These are phyloP conservation scores for Aphrophora alni DNA, from an alignment of 2,888 invertebrate species.

Conservation along the genomic window DNA sequence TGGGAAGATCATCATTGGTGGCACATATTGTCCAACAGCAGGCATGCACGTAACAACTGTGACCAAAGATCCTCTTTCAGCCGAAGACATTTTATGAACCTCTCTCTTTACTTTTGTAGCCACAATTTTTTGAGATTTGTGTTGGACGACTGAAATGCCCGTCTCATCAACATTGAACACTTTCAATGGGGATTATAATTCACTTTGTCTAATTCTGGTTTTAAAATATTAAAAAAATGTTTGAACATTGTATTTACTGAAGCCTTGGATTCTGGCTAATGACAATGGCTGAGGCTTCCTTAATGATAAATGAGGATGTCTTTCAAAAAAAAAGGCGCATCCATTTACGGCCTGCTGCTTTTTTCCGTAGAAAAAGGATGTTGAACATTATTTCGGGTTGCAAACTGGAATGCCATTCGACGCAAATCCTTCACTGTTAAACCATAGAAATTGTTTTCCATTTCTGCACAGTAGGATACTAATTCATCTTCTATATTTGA, in stretches of 20 bases:
- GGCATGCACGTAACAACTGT: constrained; percentile 53
- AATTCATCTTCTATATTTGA: constrained; percentile 12
- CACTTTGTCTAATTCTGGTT: constrained; percentile 44
- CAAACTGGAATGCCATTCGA: constrained; percentile 32
- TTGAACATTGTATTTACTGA: constrained; percentile 35
- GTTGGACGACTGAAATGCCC: constrained; percentile 52
- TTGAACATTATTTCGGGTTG: background rate
- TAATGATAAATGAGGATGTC: constrained; percentile 39
- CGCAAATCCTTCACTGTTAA: constrained; percentile 7
- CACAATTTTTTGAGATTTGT: constrained; percentile 51
- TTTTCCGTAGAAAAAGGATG: constrained; percentile 16
- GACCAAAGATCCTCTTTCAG: constrained; percentile 53
- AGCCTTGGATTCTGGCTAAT: constrained; percentile 37
- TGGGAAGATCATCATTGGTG: constrained; percentile 53
- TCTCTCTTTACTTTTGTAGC: constrained; percentile 53
- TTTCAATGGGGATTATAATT: constrained; percentile 47
- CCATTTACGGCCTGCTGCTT: constrained; percentile 34
- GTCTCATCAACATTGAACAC: constrained; percentile 55
- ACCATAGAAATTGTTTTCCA: constrained; percentile 21
- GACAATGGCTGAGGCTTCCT: constrained; percentile 38
- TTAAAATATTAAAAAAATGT: constrained; percentile 39
- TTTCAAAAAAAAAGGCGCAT: constrained; percentile 29
- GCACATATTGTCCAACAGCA: constrained; percentile 52
- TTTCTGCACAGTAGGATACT: constrained; percentile 11
- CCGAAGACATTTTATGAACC: constrained; percentile 52